Percentiles rank a stretch among this genome's conserved stretches.
Evolutionary conservation across 2,888 invertebrate species (phyloP).

Genomic region (Melieria picta): DNA sequence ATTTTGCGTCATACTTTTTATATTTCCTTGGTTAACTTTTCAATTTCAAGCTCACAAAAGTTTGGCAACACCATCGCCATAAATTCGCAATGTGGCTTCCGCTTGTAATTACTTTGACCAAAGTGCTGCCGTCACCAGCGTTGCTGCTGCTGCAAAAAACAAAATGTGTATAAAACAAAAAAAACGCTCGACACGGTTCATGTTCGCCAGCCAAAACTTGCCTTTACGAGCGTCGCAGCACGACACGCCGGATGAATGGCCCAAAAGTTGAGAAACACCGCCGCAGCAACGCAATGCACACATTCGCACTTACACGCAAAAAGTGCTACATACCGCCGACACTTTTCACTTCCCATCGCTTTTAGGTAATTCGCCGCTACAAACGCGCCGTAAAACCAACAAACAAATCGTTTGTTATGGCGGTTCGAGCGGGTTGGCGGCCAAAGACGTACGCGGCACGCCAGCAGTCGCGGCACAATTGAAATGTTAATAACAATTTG

Average conservation of each 20-base stretch:
- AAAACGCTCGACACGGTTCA: neutral
- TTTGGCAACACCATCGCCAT: neutral
- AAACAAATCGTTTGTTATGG: neutral
- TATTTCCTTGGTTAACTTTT: too few species aligned
- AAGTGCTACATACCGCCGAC: too few species aligned
- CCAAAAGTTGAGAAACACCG: neutral
- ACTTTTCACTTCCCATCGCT: too few species aligned
- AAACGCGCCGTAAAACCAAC: neutral
- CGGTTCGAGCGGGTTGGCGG: neutral
- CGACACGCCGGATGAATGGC: neutral
- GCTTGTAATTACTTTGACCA: slow-evolving; percentile 16
- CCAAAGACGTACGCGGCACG: slow-evolving; percentile 3
- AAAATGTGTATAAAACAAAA: neutral
- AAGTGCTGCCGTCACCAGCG: slow-evolving; percentile 9
- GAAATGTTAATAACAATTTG: slow-evolving; percentile 26
- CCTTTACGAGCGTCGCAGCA: neutral
- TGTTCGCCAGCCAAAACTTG: neutral
- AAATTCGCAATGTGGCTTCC: neutral
- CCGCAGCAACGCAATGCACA: too few species aligned
- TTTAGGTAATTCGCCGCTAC: neutral
- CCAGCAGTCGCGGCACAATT: slow-evolving; percentile 11
- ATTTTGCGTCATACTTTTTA: too few species aligned
- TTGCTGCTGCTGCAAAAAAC: neutral
- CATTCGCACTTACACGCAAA: too few species aligned
- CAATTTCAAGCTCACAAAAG: too few species aligned